Percentiles rank a stretch among this genome's conserved stretches.
These are phyloP conservation scores for Poeciliopsis retropinna DNA, from an alignment of 2,113 vertebrate genomes.

Conservation along the genomic window DNA sequence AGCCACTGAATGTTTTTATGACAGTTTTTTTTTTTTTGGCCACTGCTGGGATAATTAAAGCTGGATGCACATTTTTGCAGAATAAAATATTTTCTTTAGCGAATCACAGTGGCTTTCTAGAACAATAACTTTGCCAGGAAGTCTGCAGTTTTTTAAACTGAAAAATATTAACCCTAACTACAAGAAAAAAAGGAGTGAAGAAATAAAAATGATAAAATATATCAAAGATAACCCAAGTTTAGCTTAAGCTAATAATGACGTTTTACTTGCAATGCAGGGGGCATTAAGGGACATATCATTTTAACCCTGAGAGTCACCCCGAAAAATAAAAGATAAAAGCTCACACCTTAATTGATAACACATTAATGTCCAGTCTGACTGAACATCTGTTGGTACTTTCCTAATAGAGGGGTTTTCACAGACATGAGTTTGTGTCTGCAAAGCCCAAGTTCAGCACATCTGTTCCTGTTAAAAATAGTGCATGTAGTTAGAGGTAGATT, in stretches of 20 bases:
- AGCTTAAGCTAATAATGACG: neutral
- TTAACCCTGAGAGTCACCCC: neutral
- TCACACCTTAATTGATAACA: neutral
- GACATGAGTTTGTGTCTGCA: neutral
- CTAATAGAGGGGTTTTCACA: neutral
- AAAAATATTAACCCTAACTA: neutral
- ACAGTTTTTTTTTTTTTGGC: neutral
- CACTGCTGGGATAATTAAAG: neutral
- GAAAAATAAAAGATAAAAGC: neutral
- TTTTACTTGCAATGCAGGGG: constrained; percentile 1
- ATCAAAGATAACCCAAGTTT: neutral
- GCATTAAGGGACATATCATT: neutral
- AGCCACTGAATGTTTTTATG: neutral
- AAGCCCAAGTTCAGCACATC: constrained; percentile 44
- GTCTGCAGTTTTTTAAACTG: neutral
- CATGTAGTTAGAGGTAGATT: constrained; percentile 10
- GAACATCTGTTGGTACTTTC: neutral
- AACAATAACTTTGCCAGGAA: neutral
- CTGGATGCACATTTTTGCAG: too few species aligned
- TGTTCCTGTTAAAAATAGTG: constrained; percentile 49
- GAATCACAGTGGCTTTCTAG: neutral
- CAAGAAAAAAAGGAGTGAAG: too few species aligned
- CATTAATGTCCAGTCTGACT: neutral
- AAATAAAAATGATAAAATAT: neutral
- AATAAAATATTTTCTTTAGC: too few species aligned